Base-by-base conservation (phyloP, 2,113 vertebrate species). In the Megatriorchis doriae region DNA sequence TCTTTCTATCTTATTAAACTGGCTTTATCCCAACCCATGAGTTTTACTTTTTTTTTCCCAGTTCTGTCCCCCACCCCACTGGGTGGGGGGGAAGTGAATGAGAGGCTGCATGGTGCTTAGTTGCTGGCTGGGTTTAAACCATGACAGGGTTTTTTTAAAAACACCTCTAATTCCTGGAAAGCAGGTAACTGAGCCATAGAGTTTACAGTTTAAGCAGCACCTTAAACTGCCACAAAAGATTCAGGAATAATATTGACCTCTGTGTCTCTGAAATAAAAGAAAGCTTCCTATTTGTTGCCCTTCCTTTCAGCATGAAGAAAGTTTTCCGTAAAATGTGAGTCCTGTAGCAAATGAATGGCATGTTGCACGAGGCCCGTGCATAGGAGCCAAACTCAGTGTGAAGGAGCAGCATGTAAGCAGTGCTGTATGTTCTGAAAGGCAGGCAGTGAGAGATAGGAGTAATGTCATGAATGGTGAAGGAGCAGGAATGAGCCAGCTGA, bases 401-500 rank as follows among this genome's bases (percentile, higher is more conserved):
- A 88, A 55, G 79, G 62, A 83, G 80, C 80, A 71, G 75, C 26
- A 1, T 90, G 85, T 31, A 8, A 48, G 91, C 48, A 34, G 68
- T 22, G 83, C 74, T 85, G 58, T 16, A 27, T 4, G 70, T 68
- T 81, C 86, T 63, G 78, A 56, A 84, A 72, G 77, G 82, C 90
- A 83, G 74, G 56, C 83, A 27, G 61, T 1, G 40, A 72, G 78
- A 50, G 66, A 25, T 6, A 63, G 1, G 5, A 82, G 74, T 42
- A 77, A 9, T 61, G 67, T 26, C 87, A 13, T 87, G 86, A 96
- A 91, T 85, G 86, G 93, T 9, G 47, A 70, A 81, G 91, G 78
- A 91, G 85, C 50, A 36, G 83, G 70, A 93, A 87, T 29, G 66
- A 94, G 93, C 83, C 92, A 92, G 86, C 89, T 96, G 96, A 96